Conservation (phyloP, 2,113 vertebrate species). For the Poeciliopsis turrubarensis region DNA sequence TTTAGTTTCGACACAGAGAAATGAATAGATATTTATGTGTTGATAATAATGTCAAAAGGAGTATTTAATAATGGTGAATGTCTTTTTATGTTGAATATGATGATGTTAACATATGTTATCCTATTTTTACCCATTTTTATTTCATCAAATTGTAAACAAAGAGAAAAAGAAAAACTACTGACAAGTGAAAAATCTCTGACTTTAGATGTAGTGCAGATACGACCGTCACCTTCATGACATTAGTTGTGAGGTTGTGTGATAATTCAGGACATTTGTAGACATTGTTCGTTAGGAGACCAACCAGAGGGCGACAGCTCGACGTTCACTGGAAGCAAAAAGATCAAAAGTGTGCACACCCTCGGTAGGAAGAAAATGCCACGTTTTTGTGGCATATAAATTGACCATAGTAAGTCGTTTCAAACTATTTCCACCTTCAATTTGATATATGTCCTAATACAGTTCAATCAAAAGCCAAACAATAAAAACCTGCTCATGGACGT, state of each 20-base stretch:
- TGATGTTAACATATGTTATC: conserved; percentile 66
- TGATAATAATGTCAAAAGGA: conserved; percentile 96
- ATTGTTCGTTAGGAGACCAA: conserved; percentile 49
- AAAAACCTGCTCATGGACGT: background rate
- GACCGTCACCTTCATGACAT: conserved; percentile 32
- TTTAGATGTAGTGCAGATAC: conserved; percentile 27
- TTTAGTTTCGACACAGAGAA: conserved; percentile 93
- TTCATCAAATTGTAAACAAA: conserved; percentile 52
- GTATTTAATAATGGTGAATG: conserved; percentile 86
- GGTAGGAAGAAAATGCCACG: background rate
- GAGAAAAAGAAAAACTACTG: conserved; percentile 16
- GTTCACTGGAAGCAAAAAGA: conserved; percentile 5
- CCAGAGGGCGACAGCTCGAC: conserved; percentile 51
- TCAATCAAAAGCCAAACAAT: no score
- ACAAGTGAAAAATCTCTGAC: conserved; percentile 1
- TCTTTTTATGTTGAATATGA: conserved; percentile 75
- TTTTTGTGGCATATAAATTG: background rate
- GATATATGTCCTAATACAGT: no score
- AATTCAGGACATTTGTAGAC: conserved; percentile 35
- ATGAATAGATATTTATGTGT: conserved; percentile 89
- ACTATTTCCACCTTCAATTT: background rate
- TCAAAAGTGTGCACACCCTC: background rate
- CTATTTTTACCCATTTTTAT: conserved; percentile 50
- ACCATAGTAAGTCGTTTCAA: background rate
- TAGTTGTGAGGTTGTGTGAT: conserved; percentile 28